Evolutionary conservation across 2,888 invertebrate genomes (phyloP), one percentile per base, ranked within the genome.

Genomic region (Stegana nigrithorax): DNA sequence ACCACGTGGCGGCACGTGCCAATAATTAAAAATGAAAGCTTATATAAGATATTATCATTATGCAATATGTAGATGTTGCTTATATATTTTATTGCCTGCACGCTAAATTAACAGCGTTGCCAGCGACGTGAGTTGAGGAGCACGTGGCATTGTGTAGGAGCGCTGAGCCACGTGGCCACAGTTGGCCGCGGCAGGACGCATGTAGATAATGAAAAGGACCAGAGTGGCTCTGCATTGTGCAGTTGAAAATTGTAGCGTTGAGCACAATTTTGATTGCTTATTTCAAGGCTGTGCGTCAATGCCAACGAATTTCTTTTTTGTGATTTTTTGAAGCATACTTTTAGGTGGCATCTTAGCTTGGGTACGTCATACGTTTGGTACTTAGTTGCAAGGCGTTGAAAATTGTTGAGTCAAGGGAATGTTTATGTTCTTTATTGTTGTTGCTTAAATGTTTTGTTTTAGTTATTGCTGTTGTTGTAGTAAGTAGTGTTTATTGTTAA

Each of bases 221-320:
- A n/a, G 23, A 14, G 36, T 25, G 32, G 10, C 14, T 17, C 17
- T 14, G 25, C 47, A 21, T 23, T 51, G 26, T 32, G 53, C 32
- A 55, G 53, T 32, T 55, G 21, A 32, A 55, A 36, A 14, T 55
- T 55, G 19, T 36, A 55, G 53, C 36, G 53, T 32, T 55, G 53
- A 32, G 36, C 12, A 55, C 53, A 55, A 26, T 55, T 55, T 32
- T 55, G 53, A 55, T 55, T 55, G 36, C 53, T 36, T 55, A 55
- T 55, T 55, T 55, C 53, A 55, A 55, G 53, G 53, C 32, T 36
- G 53, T 21, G 32, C 53, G 36, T 36, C 53, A 55, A 55, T 55
- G 53, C 53, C 53, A 55, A 55, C 53, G 36, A 27, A 14, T 39
- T 39, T 39, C 17, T 39, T 39, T 39, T 39, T 6, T 17, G 21